Conservation (phyloP, 1,140 invertebrate genomes). For the Eupristina koningsbergeri region DNA sequence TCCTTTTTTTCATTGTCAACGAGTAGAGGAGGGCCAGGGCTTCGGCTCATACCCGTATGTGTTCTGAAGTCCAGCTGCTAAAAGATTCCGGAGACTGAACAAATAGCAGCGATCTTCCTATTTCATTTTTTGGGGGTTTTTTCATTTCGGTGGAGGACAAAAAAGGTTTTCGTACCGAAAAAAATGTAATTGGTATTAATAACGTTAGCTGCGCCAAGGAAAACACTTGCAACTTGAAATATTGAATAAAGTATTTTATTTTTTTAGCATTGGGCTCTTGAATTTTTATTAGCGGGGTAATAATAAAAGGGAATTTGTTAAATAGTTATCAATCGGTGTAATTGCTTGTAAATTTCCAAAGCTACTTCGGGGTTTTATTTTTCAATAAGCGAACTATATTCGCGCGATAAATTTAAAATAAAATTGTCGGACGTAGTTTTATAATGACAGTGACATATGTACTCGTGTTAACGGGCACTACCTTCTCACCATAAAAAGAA, state of each 20-base stretch:
- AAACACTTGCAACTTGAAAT: too few species aligned
- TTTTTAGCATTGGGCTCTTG: too few species aligned
- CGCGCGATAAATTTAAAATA: slow-evolving; percentile 31
- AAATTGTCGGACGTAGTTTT: slow-evolving; percentile 34
- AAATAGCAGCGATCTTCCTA: background rate
- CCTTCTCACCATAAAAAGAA: slow-evolving; percentile 36
- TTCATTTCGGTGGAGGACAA: background rate
- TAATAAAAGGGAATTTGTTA: background rate
- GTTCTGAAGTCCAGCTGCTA: background rate
- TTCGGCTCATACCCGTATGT: too few species aligned
- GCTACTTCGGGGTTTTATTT: background rate
- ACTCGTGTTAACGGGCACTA: slow-evolving; percentile 29
- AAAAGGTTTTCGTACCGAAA: background rate
- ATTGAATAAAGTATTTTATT: too few species aligned
- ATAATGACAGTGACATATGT: slow-evolving; percentile 45
- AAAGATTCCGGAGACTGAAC: background rate
- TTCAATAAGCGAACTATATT: background rate
- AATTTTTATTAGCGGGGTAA: background rate
- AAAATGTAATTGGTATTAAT: background rate
- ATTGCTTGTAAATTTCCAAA: slow-evolving; percentile 2
- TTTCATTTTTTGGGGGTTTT: background rate
- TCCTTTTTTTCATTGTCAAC: background rate
- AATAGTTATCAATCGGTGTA: background rate
- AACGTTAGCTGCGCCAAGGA: background rate
- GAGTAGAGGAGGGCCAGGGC: background rate